A percentile compares a stretch with the other conserved stretches of the same genome.
Conservation (phyloP, 1,140 invertebrate genomes). For the Drosophila lowei region DNA sequence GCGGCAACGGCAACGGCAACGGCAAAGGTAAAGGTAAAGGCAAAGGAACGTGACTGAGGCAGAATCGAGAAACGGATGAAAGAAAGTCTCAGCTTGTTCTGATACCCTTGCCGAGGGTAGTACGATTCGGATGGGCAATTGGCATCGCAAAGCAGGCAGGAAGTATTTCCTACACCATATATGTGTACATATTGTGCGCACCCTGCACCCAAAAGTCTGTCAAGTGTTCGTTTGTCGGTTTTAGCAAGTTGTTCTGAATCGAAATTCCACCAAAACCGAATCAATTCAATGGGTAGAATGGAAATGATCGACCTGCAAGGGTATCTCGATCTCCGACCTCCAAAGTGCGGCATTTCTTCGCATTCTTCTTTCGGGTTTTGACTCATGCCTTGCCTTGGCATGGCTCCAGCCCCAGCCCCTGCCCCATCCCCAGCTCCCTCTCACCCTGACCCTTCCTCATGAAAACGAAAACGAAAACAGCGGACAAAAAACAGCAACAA, state of each 20-base stretch:
- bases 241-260: too few species aligned
- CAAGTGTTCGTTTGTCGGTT: too few species aligned
- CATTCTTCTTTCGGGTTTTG: constrained; percentile 30
- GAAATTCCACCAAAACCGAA: too few species aligned
- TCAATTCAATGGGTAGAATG: too few species aligned
- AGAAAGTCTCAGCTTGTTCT: constrained; percentile 58
- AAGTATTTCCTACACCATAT: too few species aligned
- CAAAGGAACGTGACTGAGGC: constrained; percentile 72
- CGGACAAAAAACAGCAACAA: constrained; percentile 28
- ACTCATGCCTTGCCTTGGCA: constrained; percentile 56
- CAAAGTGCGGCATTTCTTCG: background rate
- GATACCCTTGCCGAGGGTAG: too few species aligned
- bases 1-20: constrained; percentile 49
- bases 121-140: too few species aligned
- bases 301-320: too few species aligned
- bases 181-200: too few species aligned
- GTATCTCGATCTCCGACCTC: too few species aligned
- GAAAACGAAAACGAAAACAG: constrained; percentile 74
- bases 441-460: constrained; percentile 30
- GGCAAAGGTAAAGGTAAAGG: constrained; percentile 15
- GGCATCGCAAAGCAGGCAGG: too few species aligned
- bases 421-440: background rate
- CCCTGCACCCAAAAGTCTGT: too few species aligned
- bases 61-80: constrained; percentile 68
- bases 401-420: background rate